phyloP scores from a whole-genome alignment of 2,888 invertebrate genomes.

The Atethmia centrago region DNA sequence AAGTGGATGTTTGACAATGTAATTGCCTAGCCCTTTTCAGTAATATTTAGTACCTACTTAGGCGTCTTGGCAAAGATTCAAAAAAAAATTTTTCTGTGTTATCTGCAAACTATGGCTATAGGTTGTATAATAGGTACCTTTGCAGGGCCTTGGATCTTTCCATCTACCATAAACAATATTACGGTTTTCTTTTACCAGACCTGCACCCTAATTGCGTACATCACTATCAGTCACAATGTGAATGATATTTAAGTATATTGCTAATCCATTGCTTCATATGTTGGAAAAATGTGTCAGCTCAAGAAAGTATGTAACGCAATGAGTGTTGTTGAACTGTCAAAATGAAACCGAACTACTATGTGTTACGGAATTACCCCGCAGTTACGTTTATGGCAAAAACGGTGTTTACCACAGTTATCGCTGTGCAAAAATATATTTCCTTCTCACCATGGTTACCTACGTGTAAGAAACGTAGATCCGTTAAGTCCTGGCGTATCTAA shows the following conservation, averaged over 20 bases:
- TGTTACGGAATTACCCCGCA: no score
- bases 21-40: neutral
- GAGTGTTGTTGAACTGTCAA: no score
- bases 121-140: neutral
- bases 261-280: no score
- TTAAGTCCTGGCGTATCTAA: constrained; percentile 58
- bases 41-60: neutral
- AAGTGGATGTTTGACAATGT: neutral
- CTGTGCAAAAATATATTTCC: constrained; percentile 26
- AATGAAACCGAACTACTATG: no score
- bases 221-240: no score
- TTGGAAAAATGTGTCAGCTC: no score
- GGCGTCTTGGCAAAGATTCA: constrained; percentile 6
- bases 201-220: no score
- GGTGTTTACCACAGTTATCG: constrained; percentile 6
- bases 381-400: constrained; percentile 1
- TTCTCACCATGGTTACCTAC: constrained; percentile 17
- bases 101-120: no score
- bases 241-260: no score
- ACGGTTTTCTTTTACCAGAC: neutral
- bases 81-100: neutral
- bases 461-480: constrained; percentile 33
- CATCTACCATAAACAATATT: neutral
- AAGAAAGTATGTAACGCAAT: no score
- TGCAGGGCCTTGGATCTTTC: neutral